These are phyloP conservation scores for Gymnorhina tibicen DNA, from an alignment of 2,113 vertebrate genomes.

Conservation along the genomic window DNA sequence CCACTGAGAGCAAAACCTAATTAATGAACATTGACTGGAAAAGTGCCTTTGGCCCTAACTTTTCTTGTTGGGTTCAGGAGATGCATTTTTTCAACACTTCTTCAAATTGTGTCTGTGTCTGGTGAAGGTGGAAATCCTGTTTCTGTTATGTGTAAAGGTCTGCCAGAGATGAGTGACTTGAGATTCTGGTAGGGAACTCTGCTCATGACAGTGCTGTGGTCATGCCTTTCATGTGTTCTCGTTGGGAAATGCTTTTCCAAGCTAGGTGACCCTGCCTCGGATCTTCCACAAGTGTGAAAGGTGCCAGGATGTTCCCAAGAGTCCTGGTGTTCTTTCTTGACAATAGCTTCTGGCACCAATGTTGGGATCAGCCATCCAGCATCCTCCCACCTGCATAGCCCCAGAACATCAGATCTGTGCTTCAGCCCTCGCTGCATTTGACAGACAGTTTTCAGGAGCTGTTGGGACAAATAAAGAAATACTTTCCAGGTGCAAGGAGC, in stretches of 20 bases:
- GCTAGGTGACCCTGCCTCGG: neutral
- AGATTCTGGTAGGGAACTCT: neutral
- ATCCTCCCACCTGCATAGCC: neutral
- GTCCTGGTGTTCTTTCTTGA: neutral
- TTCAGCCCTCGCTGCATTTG: neutral
- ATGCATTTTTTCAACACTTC: neutral
- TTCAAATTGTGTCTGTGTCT: neutral
- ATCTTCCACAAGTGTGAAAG: neutral
- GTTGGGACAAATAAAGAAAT: neutral
- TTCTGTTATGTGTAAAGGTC: neutral
- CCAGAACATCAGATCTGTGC: neutral
- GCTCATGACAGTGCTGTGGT: fast-evolving
- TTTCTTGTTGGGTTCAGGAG: neutral
- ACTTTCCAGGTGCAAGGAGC: neutral
- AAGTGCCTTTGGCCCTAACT: neutral
- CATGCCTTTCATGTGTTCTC: fast-evolving
- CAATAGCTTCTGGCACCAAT: neutral
- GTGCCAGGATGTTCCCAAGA: neutral
- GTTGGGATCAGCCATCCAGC: neutral
- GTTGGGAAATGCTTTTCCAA: neutral
- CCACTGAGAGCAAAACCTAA: neutral
- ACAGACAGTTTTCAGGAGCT: neutral
- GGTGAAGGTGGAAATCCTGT: neutral
- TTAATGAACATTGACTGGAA: neutral
- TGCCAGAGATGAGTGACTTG: neutral